Evolutionary conservation across 2,797 vertebrate genomes (phyloP).

Genomic region (Glyptemys insculpta): DNA sequence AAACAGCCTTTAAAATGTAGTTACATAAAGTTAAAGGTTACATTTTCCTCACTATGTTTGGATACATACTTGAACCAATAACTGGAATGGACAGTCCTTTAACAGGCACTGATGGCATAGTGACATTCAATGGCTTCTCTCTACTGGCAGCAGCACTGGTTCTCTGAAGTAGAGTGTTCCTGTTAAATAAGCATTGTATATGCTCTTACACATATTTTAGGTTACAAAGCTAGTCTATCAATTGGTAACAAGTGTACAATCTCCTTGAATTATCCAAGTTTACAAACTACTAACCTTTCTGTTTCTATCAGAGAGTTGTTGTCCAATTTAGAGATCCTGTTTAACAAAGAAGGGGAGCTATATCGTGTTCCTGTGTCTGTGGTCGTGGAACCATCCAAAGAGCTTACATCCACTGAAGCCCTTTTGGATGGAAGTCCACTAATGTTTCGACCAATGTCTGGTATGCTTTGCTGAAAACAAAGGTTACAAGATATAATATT

Average conservation of each 20-base stretch:
- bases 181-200: slow-evolving; percentile 41
- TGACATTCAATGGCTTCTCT: slow-evolving; percentile 47
- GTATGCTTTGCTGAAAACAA: slow-evolving; percentile 86
- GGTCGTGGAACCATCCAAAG: slow-evolving; percentile 89
- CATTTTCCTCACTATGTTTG: slow-evolving; percentile 23
- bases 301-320: slow-evolving; percentile 52
- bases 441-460: slow-evolving; percentile 86
- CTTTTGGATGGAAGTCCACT: slow-evolving; percentile 87
- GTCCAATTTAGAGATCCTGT: slow-evolving; percentile 80
- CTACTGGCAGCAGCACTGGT: slow-evolving; percentile 33
- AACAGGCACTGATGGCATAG: slow-evolving; percentile 65
- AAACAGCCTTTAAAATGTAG: slow-evolving; percentile 37
- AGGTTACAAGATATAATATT: slow-evolving; percentile 42
- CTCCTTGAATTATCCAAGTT: neutral
- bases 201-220: neutral
- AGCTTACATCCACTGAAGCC: slow-evolving; percentile 87
- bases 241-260: too few species aligned
- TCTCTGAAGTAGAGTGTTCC: slow-evolving; percentile 66
- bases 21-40: accelerated
- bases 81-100: slow-evolving; percentile 85
- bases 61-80: slow-evolving; percentile 85
- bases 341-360: slow-evolving; percentile 80
- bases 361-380: slow-evolving; percentile 86
- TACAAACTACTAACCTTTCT: slow-evolving; percentile 75
- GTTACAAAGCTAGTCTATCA: neutral